Evolutionary conservation across 2,888 invertebrate genomes (phyloP), one percentile per base, ranked within the genome.

Genomic region (Drosophila lacicola): DNA sequence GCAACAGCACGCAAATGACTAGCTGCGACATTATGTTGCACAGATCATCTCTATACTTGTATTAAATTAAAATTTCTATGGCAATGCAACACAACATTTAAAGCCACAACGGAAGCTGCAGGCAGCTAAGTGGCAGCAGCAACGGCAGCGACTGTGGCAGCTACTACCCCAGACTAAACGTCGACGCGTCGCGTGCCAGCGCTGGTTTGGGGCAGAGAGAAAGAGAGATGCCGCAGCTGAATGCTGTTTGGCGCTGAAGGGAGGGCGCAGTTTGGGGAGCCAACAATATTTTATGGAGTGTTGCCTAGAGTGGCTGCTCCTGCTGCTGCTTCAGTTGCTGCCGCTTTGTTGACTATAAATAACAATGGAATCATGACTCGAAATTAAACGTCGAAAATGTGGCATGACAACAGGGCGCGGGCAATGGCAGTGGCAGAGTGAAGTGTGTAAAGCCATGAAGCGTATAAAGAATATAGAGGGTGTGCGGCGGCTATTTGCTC

Each of bases 291-390:
- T 85, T 83, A 88, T 83, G 82, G 85, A 88, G 85, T 88, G 85
- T 83, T 85, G 70, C 77, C 74, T 72, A 85, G 83, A 83, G 82
- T 82, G 88, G 77, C 74, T 66, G 80, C 80, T 82, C 14, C 14
- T 29, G 39, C 55, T 58, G 57, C 42, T 46, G 21, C 63, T 64
- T 42, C 56, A 47, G 75, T 69, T 62, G 65, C 72, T 66, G 80
- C 71, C 71, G 78, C 81, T 83, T 79, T 83, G 81, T 85, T 82
- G 82, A 81, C 85, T 85, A 88, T 85, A 85, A 85, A 85, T 85
- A 85, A 85, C 85, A 85, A 85, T 82, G 82, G 88, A 87, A 85
- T 88, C 88, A 85, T 82, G 85, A 87, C 82, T 88, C 70, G 82
- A 85, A 85, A 85, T 88, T 87, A 85, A 88, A 85, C 88, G 82